These are phyloP conservation scores for Apaloderma vittatum DNA, from an alignment of 2,113 vertebrate genomes.

Conservation along the genomic window DNA sequence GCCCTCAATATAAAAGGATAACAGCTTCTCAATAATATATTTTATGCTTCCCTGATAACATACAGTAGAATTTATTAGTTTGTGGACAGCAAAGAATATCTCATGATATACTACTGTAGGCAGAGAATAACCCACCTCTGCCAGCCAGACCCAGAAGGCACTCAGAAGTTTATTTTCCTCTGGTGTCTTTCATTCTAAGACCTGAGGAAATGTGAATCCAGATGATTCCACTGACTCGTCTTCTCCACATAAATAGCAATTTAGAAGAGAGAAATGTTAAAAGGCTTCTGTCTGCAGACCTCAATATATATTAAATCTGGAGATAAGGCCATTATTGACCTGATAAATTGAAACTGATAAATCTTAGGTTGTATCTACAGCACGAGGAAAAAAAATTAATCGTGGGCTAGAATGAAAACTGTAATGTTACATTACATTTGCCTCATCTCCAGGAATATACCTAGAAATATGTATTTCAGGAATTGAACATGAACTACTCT, in stretches of 20 bases:
- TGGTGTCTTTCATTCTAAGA: background rate
- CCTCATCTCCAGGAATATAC: background rate
- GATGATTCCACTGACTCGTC: background rate
- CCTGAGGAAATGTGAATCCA: background rate
- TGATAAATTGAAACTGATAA: constrained; percentile 62
- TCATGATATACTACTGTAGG: background rate
- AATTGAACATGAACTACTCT: background rate
- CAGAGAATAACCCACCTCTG: background rate
- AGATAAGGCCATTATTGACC: constrained; percentile 17
- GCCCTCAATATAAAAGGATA: constrained; percentile 16
- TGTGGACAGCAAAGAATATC: background rate
- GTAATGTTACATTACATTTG: background rate
- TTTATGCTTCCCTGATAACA: background rate
- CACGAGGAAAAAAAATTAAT: constrained; percentile 8
- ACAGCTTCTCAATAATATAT: background rate
- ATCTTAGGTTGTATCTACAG: constrained; percentile 8
- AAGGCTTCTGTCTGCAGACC: constrained; percentile 24
- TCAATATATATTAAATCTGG: constrained; percentile 20
- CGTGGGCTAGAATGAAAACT: constrained; percentile 22
- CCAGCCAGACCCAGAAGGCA: background rate
- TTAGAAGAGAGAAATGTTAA: constrained; percentile 45
- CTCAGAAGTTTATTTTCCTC: constrained; percentile 21
- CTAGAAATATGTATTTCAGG: background rate
- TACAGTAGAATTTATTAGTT: background rate
- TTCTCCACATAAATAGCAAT: constrained; percentile 17